Evolutionary conservation across 2,888 invertebrate genomes (phyloP), one percentile per base, ranked within the genome.

Genomic region (Cosmia pyralina): DNA sequence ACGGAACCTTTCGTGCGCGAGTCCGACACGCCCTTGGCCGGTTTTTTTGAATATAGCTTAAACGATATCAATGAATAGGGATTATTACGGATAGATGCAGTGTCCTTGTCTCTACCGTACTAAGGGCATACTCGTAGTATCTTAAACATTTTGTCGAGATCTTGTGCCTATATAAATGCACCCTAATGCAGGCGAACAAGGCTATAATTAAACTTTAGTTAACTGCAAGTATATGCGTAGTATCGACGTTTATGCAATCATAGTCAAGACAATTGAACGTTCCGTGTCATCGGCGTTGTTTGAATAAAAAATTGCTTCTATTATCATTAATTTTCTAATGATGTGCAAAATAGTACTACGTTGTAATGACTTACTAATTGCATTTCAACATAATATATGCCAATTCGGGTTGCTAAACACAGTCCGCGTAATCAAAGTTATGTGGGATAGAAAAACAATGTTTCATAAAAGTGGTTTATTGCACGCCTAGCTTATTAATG

Each of bases 391-490:
- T 22, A 53, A 48, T 48, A 15, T n/a, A 79, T 53, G 22, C 46
- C 69, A 69, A 68, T 70, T 64, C 15, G 59, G 58, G 28, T 68
- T 64, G 58, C 52, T 70, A 44, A 80, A 75, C 46, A 65, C 48
- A 46, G 63, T 48, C 38, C 17, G 53, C 72, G 62, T 67, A 76
- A 72, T 72, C 65, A 48, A 65, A 85, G 57, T 75, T 81, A 80
- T 69, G 78, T 74, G 63, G 65, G 59, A 63, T 72, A 73, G 44
- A 83, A 83, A 81, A 83, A 79, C 79, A 83, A 69, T 74, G 83
- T 74, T 83, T 81, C 77, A 70, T 82, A 79, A 73, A 69, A 72
- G 58, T 75, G 41, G 82, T 87, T 82, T 82, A 85, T 85, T 72
- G 63, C 62, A 69, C 55, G 64, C 38, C 55, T 34, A 52, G 76